phyloP scores from a whole-genome alignment of 2,888 invertebrate species.

The Chaetogeoica ovagalla region DNA sequence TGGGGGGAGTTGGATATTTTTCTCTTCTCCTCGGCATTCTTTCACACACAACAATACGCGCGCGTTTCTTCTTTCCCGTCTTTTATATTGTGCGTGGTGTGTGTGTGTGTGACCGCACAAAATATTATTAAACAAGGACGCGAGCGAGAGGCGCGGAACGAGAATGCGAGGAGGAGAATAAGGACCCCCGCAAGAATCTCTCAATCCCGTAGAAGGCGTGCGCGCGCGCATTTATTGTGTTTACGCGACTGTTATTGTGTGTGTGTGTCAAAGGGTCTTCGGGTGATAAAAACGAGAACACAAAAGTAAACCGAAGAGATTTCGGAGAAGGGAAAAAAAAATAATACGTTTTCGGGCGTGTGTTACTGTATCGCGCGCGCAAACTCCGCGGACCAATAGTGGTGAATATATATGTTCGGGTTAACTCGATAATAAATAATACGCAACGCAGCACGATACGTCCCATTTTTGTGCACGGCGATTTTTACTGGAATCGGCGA shows the following conservation, averaged over 20 bases:
- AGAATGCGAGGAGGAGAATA: neutral
- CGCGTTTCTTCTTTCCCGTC: constrained; percentile 17
- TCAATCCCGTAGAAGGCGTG: constrained; percentile 42
- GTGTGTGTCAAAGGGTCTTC: constrained; percentile 28
- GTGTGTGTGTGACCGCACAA: constrained; percentile 45
- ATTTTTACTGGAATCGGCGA: no score
- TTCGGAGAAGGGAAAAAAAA: constrained; percentile 12
- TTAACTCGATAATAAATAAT: no score
- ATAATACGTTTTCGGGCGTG: neutral
- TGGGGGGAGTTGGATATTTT: constrained; percentile 47
- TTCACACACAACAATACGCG: constrained; percentile 1
- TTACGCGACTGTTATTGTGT: neutral
- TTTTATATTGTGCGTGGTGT: neutral
- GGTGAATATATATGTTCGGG: no score
- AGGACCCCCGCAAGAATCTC: constrained; percentile 23
- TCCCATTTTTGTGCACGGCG: no score
- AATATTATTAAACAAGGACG: constrained; percentile 50
- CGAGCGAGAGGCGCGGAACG: neutral
- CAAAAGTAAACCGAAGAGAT: constrained; percentile 43
- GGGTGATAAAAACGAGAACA: constrained; percentile 48
- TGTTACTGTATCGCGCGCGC: no score
- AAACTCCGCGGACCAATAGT: no score
- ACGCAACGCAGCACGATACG: no score
- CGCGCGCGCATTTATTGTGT: constrained; percentile 36
- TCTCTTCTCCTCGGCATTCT: constrained; percentile 34